Evolutionary conservation across 2,888 invertebrate species (phyloP), one percentile per base, ranked within the genome.

Genomic region (Spilosoma lubricipeda): DNA sequence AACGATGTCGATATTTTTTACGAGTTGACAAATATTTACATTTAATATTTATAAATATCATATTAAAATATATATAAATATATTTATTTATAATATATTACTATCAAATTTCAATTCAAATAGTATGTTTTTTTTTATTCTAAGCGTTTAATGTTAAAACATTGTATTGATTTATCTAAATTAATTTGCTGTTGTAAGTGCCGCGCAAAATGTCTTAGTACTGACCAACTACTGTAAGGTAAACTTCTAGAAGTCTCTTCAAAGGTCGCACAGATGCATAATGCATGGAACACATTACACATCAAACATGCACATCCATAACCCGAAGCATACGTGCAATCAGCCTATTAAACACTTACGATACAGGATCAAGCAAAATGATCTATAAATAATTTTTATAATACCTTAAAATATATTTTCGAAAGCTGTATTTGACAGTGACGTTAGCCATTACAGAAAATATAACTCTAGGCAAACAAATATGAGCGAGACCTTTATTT

Each of bases 241-340:
- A 56, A 36, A 36, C 36, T 36, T 27, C 45, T n/a, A 13, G 67
- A 67, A 67, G 42, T 27, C 15, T 45, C 27, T 42, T 42, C 13
- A 42, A 68, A 52, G 68, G 67, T 67, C 33, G 27, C 2, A 64
- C 3, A 48, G 27, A 42, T 69, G 64, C 64, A 73, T 73, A 68
- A 65, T 73, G 39, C 27, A 56, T 68, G 33, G 56, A 67, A 39
- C 18, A 67, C 67, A 30, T 72, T 68, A 33, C 72, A 33, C 63
- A 72, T 67, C 33, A 52, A 52, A 7, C 23, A 52, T 23, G 23
- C 23, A 52, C 1, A 63, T 68, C 64, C 52, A 64, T 64, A 73
- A 27, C 73, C 56, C 52, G 67, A 30, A 13, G 27, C 63, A 20
- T 20, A 45, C 67, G 30, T 5, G n/a, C 48, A 30, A 48, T 20